Base-by-base conservation (phyloP, 2,113 vertebrate species). In the Rhabdomys dilectus region DNA sequence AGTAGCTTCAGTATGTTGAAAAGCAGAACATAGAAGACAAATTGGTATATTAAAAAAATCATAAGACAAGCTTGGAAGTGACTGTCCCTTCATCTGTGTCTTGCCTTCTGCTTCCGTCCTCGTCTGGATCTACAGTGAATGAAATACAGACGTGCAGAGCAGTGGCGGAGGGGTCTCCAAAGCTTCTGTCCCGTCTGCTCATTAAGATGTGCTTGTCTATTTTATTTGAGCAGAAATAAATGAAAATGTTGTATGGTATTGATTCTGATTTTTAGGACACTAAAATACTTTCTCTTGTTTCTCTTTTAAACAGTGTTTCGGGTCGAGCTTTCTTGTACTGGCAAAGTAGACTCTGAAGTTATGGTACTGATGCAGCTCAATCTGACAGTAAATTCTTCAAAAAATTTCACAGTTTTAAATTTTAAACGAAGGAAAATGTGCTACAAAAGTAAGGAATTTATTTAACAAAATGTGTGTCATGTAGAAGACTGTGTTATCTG, bases 361-460 rank as follows among this genome's bases (percentile, higher is more conserved):
- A 98, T 99, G 94, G 98, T 99, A 94, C 98, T 99, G 1, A 99
- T 99, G 98, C 99, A 99, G 98, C 99, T 99, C 98, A 99, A 99
- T 98, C 98, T 99, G 97, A 99, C 99, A 93, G 98, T 99, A 70
- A 98, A 98, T 92, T 98, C 99, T 68, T 98, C 99, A 64, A 99
- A 99, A 99, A 99, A 99, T 98, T 99, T 99, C 98, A 99, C 99
- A 99, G 99, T 99, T 96, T 99, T 99, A 95, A 99, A 99, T 98
- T 99, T 99, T 98, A 99, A 99, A 98, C 99, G 99, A 97, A 99
- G 99, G 99, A 99, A 99, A 99, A 99, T 99, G 99, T 99, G 99
- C 98, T 99, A 99, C 97, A 99, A 99, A 99, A 99, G 99, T 99
- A 99, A 99, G 99, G 58, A 58, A 87, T 90, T 0, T 56, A 26